Evolutionary conservation across 2,888 invertebrate genomes (phyloP).

Genomic region (Brassicogethes aeneus): DNA sequence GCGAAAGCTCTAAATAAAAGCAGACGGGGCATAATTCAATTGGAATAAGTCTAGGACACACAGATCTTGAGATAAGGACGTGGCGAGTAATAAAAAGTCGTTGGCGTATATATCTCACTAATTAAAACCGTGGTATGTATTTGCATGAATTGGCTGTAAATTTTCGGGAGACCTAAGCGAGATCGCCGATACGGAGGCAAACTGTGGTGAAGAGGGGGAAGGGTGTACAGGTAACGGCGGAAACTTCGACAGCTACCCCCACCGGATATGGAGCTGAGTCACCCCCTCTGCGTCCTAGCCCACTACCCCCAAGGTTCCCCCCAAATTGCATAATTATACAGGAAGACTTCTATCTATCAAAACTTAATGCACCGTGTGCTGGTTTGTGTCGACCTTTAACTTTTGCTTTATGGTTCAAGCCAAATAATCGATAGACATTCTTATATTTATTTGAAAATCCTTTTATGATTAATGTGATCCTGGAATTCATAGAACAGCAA

Average conservation of each 20-base stretch:
- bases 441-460: too few relatives aligned
- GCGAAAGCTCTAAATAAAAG: too few relatives aligned
- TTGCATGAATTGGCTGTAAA: slow-evolving; percentile 9
- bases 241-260: slow-evolving; percentile 19
- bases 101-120: slow-evolving; percentile 2
- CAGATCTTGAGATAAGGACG: slow-evolving; percentile 1
- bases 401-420: too few relatives aligned
- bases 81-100: slow-evolving; percentile 6
- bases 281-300: slow-evolving; percentile 11
- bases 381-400: slow-evolving; percentile 3
- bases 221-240: slow-evolving; percentile 18
- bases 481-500: too few relatives aligned
- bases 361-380: slow-evolving; percentile 6
- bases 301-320: slow-evolving; percentile 8
- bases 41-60: neutral
- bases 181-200: slow-evolving; percentile 6
- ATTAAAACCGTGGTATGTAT: slow-evolving; percentile 7
- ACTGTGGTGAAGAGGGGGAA: neutral
- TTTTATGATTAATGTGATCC: too few relatives aligned
- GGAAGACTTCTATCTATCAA: slow-evolving; percentile 9
- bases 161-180: slow-evolving; percentile 8
- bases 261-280: slow-evolving; percentile 23
- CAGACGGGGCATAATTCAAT: neutral
- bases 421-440: too few relatives aligned
- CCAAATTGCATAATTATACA: slow-evolving; percentile 17